Percentiles rank a stretch among this genome's conserved stretches.
Conservation (phyloP, 2,888 invertebrate genomes). For the Habrosyne pyritoides region DNA sequence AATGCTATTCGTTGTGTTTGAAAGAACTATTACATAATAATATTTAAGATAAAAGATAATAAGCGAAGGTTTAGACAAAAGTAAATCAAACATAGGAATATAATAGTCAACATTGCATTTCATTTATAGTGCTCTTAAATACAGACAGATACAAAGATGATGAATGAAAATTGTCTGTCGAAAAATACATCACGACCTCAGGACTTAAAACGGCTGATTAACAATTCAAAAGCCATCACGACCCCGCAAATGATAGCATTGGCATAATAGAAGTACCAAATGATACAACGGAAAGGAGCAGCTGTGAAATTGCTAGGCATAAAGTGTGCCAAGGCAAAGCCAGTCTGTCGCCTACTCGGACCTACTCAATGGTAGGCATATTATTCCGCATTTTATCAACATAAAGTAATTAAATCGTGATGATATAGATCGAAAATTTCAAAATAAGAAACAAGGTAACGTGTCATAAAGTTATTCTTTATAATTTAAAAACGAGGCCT, state of each 20-base stretch:
- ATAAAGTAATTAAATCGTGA: background rate
- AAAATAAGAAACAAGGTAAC: background rate
- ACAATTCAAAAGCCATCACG: constrained; percentile 12
- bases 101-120: too few species aligned
- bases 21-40: too few species aligned
- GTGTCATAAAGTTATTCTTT: background rate
- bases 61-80: too few species aligned
- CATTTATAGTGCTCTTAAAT: too few species aligned
- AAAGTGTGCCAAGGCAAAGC: constrained; percentile 51
- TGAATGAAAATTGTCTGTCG: background rate
- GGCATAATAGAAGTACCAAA: constrained; percentile 18
- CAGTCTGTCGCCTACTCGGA: constrained; percentile 6
- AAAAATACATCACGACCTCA: background rate
- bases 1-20: background rate
- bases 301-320: constrained; percentile 45
- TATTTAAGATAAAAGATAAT: too few species aligned
- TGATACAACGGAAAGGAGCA: constrained; percentile 38
- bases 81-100: too few species aligned
- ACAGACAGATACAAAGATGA: background rate
- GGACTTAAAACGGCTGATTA: constrained; percentile 4
- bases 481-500: background rate
- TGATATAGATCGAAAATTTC: background rate
- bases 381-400: constrained; percentile 6
- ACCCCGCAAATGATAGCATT: constrained; percentile 12
- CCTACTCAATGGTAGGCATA: constrained; percentile 13